These are phyloP conservation scores for Drosophila lacicola DNA, from an alignment of 2,888 invertebrate species.

Conservation along the genomic window DNA sequence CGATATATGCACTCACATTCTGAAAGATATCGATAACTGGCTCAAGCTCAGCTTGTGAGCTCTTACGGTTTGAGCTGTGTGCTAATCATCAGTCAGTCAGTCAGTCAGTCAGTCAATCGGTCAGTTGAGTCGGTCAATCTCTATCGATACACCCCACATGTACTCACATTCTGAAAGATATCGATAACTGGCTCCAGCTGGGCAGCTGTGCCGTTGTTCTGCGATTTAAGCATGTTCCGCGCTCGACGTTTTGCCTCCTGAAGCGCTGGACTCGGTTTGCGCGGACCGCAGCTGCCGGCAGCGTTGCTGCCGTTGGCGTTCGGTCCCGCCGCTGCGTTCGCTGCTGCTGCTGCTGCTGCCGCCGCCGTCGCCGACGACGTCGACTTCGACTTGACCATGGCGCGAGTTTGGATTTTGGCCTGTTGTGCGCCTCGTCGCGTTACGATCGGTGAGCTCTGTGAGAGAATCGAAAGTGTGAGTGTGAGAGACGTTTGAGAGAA, in stretches of 20 bases:
- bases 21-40: no score
- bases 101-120: no score
- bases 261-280: slow-evolving; percentile 86
- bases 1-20: no score
- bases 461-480: background rate
- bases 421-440: slow-evolving; percentile 88
- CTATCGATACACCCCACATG: background rate
- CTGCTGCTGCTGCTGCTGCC: slow-evolving; percentile 29
- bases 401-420: slow-evolving; percentile 88
- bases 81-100: no score
- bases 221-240: slow-evolving; percentile 86
- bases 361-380: slow-evolving; percentile 27
- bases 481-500: background rate
- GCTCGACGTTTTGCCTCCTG: slow-evolving; percentile 90
- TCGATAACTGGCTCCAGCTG: slow-evolving; percentile 86
- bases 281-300: slow-evolving; percentile 29
- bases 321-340: slow-evolving; percentile 30
- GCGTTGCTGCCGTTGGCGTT: slow-evolving; percentile 10
- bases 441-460: slow-evolving; percentile 85
- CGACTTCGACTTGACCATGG: slow-evolving; percentile 86
- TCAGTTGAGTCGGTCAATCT: background rate
- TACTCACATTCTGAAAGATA: slow-evolving; percentile 88
- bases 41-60: no score
- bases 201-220: slow-evolving; percentile 38
- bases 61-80: no score